Percentiles rank a stretch among this genome's conserved stretches.
phyloP scores from a whole-genome alignment of 2,113 vertebrate species.

The Calyptommatus sinebrachiatus region DNA sequence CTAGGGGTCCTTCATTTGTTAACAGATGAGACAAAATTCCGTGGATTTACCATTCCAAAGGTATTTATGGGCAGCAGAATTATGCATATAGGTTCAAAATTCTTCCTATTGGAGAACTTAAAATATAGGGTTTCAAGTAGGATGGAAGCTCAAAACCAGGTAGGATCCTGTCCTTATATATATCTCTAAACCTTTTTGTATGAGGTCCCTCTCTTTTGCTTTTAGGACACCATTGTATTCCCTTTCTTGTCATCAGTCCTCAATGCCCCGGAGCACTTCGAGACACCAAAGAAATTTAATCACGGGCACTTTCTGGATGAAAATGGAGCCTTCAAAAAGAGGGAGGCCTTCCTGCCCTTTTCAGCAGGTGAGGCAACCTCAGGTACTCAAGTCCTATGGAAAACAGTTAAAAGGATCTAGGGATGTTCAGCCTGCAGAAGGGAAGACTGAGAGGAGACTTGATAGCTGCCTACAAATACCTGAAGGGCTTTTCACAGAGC shows the following conservation, averaged over 20 bases:
- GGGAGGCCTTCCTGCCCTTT: constrained; percentile 31
- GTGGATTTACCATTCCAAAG: background rate
- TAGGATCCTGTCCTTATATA: background rate
- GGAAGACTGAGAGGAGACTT: too few relatives aligned
- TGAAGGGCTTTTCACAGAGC: too few relatives aligned
- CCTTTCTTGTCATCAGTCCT: constrained; percentile 15
- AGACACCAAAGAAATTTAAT: constrained; percentile 27
- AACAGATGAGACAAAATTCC: background rate
- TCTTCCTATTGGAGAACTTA: background rate
- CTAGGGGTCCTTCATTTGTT: background rate
- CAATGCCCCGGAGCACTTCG: background rate
- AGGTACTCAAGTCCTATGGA: too few relatives aligned
- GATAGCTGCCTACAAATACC: too few relatives aligned
- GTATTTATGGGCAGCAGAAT: background rate
- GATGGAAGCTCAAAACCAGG: too few relatives aligned
- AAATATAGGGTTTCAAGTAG: background rate
- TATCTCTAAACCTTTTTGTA: background rate
- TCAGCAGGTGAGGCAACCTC: constrained; percentile 19
- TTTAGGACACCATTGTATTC: constrained; percentile 8
- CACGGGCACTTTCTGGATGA: constrained; percentile 34
- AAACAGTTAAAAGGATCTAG: too few relatives aligned
- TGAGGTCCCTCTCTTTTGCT: background rate
- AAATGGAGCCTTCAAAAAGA: constrained; percentile 15
- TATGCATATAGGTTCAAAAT: too few relatives aligned
- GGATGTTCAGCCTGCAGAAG: too few relatives aligned